A percentile compares a stretch with the other conserved stretches of the same genome.
Conservation (phyloP, 2,113 vertebrate genomes). For the Callipepla squamata region DNA sequence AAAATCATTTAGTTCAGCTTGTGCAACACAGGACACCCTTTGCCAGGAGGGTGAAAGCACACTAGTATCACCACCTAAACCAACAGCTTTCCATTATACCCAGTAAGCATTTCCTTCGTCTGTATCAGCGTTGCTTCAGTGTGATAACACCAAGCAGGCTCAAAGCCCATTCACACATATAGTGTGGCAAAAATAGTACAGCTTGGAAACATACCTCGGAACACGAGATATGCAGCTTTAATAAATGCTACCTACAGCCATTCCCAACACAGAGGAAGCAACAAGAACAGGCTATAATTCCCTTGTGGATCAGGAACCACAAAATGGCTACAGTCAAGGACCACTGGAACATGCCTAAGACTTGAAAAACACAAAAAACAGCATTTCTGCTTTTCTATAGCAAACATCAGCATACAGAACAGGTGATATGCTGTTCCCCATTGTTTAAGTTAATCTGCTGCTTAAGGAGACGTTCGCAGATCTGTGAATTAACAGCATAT, state of each 20-base stretch:
- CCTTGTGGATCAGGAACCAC: constrained; percentile 67
- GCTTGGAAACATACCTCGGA: constrained; percentile 44
- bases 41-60: constrained; percentile 48
- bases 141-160: constrained; percentile 67
- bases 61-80: constrained; percentile 42
- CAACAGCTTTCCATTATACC: constrained; percentile 43
- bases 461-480: constrained; percentile 33
- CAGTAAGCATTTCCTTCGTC: constrained; percentile 38
- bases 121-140: constrained; percentile 46
- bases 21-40: constrained; percentile 42
- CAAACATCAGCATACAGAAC: constrained; percentile 65
- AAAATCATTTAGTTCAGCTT: constrained; percentile 51
- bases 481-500: constrained; percentile 67
- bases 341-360: constrained; percentile 53
- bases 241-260: constrained; percentile 57
- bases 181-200: constrained; percentile 66
- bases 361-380: constrained; percentile 32
- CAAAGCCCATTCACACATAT: constrained; percentile 70
- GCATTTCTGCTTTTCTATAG: constrained; percentile 64
- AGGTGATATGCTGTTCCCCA: constrained; percentile 66
- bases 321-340: constrained; percentile 63
- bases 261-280: constrained; percentile 59
- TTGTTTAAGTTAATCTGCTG: constrained; percentile 48
- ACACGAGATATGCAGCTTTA: constrained; percentile 54
- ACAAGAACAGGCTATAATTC: constrained; percentile 57